These are phyloP conservation scores for Dryomyza anilis DNA, from an alignment of 2,888 invertebrate genomes.

Conservation along the genomic window DNA sequence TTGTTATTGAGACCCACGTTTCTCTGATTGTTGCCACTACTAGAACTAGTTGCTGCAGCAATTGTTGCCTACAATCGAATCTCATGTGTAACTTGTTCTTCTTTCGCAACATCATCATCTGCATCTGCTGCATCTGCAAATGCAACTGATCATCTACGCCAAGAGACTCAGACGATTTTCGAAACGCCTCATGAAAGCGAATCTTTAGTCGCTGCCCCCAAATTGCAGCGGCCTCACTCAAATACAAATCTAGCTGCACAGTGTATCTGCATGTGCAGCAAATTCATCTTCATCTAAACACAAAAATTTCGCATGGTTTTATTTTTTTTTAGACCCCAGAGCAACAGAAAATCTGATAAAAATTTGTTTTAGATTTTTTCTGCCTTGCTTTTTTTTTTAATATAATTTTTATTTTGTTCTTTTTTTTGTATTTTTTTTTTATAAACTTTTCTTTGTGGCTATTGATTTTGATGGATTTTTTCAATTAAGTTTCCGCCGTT, in stretches of 20 bases:
- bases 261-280: background rate
- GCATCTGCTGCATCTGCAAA: background rate
- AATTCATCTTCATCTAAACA: background rate
- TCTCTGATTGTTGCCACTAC: background rate
- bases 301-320: too few species aligned
- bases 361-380: background rate
- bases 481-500: slow-evolving; percentile 8
- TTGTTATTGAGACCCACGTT: background rate
- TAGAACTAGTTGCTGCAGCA: background rate
- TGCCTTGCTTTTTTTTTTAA: background rate
- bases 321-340: too few species aligned
- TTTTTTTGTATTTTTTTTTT: background rate
- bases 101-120: background rate
- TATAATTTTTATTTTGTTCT: background rate
- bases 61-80: background rate
- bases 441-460: background rate
- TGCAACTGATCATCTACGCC: background rate
- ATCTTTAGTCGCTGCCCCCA: background rate
- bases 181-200: slow-evolving; percentile 16
- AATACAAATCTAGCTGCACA: too few species aligned
- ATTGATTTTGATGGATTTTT: slow-evolving; percentile 18
- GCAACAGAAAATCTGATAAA: too few species aligned
- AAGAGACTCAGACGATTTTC: too few species aligned
- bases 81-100: background rate
- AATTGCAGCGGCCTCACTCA: too few species aligned